phyloP scores from a whole-genome alignment of 2,797 vertebrate species.

The Dicrostonyx torquatus region DNA sequence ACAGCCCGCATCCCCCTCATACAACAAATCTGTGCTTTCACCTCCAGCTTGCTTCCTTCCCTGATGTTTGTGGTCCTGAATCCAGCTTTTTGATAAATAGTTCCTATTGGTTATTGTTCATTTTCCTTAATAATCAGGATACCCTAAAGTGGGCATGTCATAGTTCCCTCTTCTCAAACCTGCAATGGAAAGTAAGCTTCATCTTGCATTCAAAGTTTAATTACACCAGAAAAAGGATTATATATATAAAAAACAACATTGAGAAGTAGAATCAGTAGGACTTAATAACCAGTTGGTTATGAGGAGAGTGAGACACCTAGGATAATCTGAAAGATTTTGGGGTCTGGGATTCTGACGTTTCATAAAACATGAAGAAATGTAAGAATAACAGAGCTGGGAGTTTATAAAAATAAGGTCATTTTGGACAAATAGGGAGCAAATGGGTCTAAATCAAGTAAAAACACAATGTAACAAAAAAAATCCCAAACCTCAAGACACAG shows the following conservation, averaged over 20 bases:
- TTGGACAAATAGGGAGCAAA: background rate
- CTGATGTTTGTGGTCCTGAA: background rate
- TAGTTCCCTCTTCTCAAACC: background rate
- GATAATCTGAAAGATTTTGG: background rate
- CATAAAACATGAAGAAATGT: background rate
- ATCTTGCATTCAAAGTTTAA: background rate
- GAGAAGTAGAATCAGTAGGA: background rate
- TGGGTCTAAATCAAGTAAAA: background rate
- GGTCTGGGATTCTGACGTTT: background rate
- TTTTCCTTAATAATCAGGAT: background rate
- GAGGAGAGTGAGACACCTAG: background rate
- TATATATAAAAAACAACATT: background rate
- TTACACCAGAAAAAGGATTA: background rate
- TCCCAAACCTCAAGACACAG: background rate
- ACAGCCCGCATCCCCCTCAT: too few species aligned
- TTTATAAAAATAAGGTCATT: background rate
- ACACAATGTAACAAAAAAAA: background rate
- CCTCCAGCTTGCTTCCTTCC: background rate
- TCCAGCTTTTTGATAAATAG: background rate
- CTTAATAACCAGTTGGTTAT: background rate
- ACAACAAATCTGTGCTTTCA: background rate
- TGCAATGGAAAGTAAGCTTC: background rate
- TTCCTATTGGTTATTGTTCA: background rate
- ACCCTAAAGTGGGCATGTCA: background rate
- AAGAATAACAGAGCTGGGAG: background rate